Evolutionary conservation across 2,113 vertebrate species (phyloP), one percentile per base, ranked within the genome.

Genomic region (Tricholaema leucomelas): DNA sequence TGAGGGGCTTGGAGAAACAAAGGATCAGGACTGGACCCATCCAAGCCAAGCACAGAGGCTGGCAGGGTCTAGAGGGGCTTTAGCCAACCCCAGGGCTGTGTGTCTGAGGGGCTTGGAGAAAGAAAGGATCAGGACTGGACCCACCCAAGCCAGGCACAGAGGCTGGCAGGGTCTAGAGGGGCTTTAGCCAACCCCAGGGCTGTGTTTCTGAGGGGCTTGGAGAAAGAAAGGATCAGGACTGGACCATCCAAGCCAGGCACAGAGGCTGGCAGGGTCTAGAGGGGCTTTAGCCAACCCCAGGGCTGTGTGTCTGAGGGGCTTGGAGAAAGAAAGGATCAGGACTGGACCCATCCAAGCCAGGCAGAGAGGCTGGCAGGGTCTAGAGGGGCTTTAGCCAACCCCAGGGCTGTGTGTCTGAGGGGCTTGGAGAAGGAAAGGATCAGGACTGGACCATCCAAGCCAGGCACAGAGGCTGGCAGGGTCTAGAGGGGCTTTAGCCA

Each of bases 401-500:
- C 36, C 14, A 2, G 2, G 0, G 0, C 44, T 6, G 82, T 30
- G 24, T 3, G 18, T 17, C 61, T 0, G 2, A 36, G 64, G 30
- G 42, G 21, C 20, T 75, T 1, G 0, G 50, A 66, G 56, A 17
- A 8, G 3, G 56, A 21, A 55, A 35, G 38, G 28, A 14, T 40
- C 2, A 16, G 64, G 27, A 5, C 5, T 30, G 27, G 20, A 15
- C 70, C 58, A 28, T 6, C 40, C 20, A 15, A 66, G 65, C 23
- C 24, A 27, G 46, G 66, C 7, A 14, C 0, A 24, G 69, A 15
- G 50, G 30, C 35, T 38, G 56, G 18, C 30, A 35, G 74, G 24
- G 4, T 14, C 25, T 42, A 8, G 75, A 54, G n/a, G n/a, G 10
- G 28, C 24, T 69, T 46, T 13, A 17, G 2, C 20, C 33, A 15